Base-by-base conservation (phyloP, 2,113 vertebrate species). In the Bufo bufo region DNA sequence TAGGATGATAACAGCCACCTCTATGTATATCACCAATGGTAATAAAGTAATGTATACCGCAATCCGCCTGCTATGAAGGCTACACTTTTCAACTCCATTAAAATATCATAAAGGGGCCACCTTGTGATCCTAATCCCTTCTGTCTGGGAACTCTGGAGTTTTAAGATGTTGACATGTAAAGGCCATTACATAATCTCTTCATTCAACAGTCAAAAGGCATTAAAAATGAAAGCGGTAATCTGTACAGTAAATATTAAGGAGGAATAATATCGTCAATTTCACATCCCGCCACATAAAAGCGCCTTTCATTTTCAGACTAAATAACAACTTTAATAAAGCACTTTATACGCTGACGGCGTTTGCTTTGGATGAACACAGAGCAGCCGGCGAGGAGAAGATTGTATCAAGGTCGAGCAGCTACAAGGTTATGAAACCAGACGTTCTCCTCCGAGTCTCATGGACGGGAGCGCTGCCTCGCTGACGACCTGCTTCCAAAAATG, bases 101-200 rank as follows among this genome's bases (percentile, higher is more conserved):
- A 23, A 66, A 58, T 72, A 71, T 87, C 63, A 81, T 47, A 82
- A 45, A 82, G 33, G 52, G 78, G 63, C 86, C 63, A 49, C 43
- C 78, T 82, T 82, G 86, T 87, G 63, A 71, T 87, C 50, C 78
- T 87, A 87, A 87, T 87, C 86, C 86, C 86, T 74, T 58, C 78
- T 61, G 86, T 82, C 86, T 87, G 86, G 86, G 78, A 82, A 87
- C 81, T 33, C 43, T 11, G 10, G 66, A 71, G 43, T 87, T 72
- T 33, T 82, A 58, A 87, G 66, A 47, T 59, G 77, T 74, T 82
- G 77, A 87, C 86, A 77, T 87, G 77, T 82, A 82, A 58, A 82
- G 54, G 65, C 63, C 47, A 82, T 87, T 74, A 87, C 54, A 82
- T 81, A 61, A 87, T 82, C 63, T 82, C 63, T 59, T 61, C 78